Percentiles rank a stretch among this genome's conserved stretches.
These are phyloP conservation scores for Heliconius ismenius DNA, from an alignment of 2,888 invertebrate genomes.

Conservation along the genomic window DNA sequence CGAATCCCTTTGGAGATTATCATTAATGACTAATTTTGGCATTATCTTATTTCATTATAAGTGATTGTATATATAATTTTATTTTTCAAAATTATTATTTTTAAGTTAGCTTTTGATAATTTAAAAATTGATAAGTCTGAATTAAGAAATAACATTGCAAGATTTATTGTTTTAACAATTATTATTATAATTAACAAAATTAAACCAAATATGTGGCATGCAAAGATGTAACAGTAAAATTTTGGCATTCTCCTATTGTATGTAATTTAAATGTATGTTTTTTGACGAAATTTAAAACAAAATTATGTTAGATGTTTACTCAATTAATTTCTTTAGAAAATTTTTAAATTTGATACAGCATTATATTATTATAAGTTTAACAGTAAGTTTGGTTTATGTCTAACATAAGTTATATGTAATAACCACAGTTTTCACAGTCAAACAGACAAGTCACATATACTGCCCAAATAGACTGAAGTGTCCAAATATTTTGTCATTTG, in stretches of 20 bases:
- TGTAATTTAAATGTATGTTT: not conserved
- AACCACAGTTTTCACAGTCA: slow-evolving; percentile 39
- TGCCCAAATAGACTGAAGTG: slow-evolving; percentile 79
- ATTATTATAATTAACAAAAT: slow-evolving; percentile 2
- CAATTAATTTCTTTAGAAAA: not conserved
- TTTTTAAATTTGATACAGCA: slow-evolving; percentile 33
- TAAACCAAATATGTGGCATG: slow-evolving; percentile 19
- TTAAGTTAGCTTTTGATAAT: slow-evolving; percentile 7
- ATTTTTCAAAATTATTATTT: slow-evolving; percentile 39
- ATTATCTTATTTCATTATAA: slow-evolving; percentile 46
- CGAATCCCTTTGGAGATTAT: slow-evolving; percentile 67
- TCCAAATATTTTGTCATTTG: slow-evolving; percentile 76
- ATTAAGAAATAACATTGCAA: slow-evolving; percentile 22
- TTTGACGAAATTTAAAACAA: not conserved
- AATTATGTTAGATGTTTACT: not conserved
- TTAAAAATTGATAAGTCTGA: slow-evolving; percentile 33
- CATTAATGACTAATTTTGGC: slow-evolving; percentile 52
- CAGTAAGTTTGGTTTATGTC: slow-evolving; percentile 44
- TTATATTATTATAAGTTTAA: slow-evolving; percentile 35
- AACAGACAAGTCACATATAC: slow-evolving; percentile 51
- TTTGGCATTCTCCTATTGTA: slow-evolving; percentile 20
- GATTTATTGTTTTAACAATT: slow-evolving; percentile 20
- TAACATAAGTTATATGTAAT: slow-evolving; percentile 42
- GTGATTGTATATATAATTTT: slow-evolving; percentile 54
- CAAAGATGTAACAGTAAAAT: slow-evolving; percentile 1